Conservation (phyloP, 2,797 vertebrate species). For the Manis pentadactyla region DNA sequence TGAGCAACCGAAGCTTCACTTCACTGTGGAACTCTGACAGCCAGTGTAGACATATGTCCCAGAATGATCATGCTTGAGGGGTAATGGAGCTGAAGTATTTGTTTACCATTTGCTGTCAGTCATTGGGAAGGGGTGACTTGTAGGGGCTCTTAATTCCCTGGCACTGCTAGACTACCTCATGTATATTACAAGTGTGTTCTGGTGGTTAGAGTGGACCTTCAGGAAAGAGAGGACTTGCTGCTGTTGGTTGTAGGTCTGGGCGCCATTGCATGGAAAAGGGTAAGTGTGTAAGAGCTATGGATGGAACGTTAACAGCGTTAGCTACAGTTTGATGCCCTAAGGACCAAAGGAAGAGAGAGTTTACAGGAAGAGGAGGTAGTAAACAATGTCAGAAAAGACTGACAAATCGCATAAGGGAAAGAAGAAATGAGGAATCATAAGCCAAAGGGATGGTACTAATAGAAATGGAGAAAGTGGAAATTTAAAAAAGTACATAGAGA, state of each 20-base stretch:
- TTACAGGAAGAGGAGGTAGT: background rate
- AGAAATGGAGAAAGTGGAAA: slow-evolving; percentile 14
- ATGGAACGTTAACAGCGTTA: background rate
- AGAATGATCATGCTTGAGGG: background rate
- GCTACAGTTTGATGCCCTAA: background rate
- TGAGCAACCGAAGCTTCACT: background rate
- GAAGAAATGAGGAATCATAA: background rate
- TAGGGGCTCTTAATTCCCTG: background rate
- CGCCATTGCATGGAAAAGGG: background rate
- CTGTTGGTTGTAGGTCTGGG: background rate
- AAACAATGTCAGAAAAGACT: background rate
- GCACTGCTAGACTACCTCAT: background rate
- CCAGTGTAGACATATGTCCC: accelerated
- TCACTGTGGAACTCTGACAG: background rate
- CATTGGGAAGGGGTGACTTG: background rate
- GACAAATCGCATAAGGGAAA: background rate
- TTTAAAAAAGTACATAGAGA: background rate
- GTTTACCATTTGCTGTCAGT: background rate
- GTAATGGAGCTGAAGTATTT: background rate
- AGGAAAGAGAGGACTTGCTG: background rate
- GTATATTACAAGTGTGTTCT: background rate
- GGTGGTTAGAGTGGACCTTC: background rate
- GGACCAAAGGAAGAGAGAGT: background rate
- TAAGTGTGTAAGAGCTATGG: background rate
- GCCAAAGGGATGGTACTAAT: background rate